Evolutionary conservation across 1,140 invertebrate genomes (phyloP).

Genomic region (Papilio glaucus): DNA sequence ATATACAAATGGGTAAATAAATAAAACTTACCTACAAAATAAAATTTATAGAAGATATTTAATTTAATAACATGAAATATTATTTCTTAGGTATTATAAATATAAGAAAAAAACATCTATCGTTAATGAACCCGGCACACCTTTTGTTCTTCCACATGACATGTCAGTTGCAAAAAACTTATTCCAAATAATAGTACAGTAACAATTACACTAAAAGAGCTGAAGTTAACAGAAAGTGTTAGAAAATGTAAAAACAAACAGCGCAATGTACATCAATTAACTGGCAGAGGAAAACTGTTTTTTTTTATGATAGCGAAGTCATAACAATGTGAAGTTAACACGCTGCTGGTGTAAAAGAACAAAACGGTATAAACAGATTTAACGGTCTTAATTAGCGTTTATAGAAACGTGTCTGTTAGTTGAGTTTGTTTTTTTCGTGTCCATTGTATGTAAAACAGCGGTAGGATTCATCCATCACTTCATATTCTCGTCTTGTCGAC

Average conservation of each 20-base stretch:
- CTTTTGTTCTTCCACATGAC: no score
- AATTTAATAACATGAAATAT: no score
- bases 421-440: constrained; percentile 60
- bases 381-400: constrained; percentile 74
- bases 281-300: constrained; percentile 10
- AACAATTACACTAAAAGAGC: not conserved
- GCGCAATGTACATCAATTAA: constrained; percentile 14
- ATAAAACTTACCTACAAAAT: no score
- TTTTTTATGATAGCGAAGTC: constrained; percentile 35
- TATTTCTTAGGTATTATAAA: no score
- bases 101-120: no score
- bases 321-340: constrained; percentile 43
- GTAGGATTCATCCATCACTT: constrained; percentile 70
- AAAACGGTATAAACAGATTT: constrained; percentile 59
- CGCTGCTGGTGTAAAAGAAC: constrained; percentile 51
- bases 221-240: not conserved
- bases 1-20: no score
- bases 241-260: not conserved
- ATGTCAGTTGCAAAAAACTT: no score
- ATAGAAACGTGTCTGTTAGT: constrained; percentile 63
- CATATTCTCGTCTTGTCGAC: constrained; percentile 64
- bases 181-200: no score
- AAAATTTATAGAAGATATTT: no score
- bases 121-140: no score
- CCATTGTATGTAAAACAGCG: constrained; percentile 77